Evolutionary conservation across 2,888 invertebrate genomes (phyloP).

Genomic region (Lepidonotus clava): DNA sequence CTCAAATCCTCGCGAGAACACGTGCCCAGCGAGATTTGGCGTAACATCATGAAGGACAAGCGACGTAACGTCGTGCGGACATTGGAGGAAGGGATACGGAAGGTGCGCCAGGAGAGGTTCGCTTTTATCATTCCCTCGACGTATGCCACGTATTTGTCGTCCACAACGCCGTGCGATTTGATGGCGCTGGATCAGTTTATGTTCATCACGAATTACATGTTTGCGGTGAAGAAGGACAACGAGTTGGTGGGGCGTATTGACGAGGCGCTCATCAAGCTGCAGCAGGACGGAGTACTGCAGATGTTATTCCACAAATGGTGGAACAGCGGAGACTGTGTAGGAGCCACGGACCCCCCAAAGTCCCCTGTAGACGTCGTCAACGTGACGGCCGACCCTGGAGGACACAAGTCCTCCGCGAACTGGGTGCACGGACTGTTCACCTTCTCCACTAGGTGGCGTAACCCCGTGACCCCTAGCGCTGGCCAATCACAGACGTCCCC

Average conservation of each 20-base stretch:
- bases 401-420: not conserved
- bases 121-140: conserved; percentile 60
- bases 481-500: no score
- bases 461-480: not conserved
- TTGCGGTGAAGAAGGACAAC: conserved; percentile 57
- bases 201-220: conserved; percentile 58
- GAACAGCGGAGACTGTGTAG: conserved; percentile 58
- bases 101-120: conserved; percentile 54
- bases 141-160: conserved; percentile 55
- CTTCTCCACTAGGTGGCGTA: not conserved
- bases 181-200: conserved; percentile 58
- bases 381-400: not conserved
- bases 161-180: conserved; percentile 58
- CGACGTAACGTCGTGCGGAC: not conserved
- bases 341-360: not conserved
- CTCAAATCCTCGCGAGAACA: conserved; percentile 7
- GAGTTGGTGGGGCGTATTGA: conserved; percentile 50
- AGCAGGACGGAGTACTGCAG: conserved; percentile 57
- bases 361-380: not conserved
- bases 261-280: conserved; percentile 51
- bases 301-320: conserved; percentile 61
- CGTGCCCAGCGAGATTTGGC: conserved; percentile 16
- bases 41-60: not conserved
- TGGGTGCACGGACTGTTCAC: conserved; percentile 27
- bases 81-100: conserved; percentile 54